Percentiles rank a stretch among this genome's conserved stretches.
phyloP scores from a whole-genome alignment of 2,888 invertebrate genomes.

The Heliconius ismenius region DNA sequence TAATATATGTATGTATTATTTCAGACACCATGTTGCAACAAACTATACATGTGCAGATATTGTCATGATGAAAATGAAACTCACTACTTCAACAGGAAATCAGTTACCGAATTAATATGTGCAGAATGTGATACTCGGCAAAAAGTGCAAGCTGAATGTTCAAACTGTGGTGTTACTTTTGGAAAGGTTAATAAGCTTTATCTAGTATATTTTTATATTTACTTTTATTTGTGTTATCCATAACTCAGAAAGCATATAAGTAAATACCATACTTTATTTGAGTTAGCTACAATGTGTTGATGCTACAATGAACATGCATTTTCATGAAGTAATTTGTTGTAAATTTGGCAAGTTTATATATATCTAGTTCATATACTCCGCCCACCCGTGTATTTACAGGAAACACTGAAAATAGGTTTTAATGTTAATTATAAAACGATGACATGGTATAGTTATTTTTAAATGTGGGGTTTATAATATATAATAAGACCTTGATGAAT shows the following conservation, averaged over 20 bases:
- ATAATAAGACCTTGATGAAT: too few species aligned
- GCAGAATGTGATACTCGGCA: conserved; percentile 90
- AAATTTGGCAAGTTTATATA: conserved; percentile 85
- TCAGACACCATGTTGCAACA: conserved; percentile 94
- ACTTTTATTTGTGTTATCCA: background rate
- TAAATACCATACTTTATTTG: too few species aligned
- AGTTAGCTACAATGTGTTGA: too few species aligned
- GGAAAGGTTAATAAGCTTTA: conserved; percentile 81
- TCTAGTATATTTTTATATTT: background rate
- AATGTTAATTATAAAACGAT: background rate
- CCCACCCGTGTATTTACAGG: conserved; percentile 22
- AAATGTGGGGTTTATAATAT: background rate
- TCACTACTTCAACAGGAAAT: conserved; percentile 91
- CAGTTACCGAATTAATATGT: conserved; percentile 91
- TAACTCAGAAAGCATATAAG: too few species aligned
- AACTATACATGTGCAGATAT: conserved; percentile 93
- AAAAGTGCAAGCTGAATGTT: conserved; percentile 89
- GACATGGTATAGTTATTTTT: background rate
- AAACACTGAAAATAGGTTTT: conserved; percentile 4
- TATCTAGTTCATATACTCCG: conserved; percentile 6
- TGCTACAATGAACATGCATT: too few species aligned
- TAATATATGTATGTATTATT: conserved; percentile 49
- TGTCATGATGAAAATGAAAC: conserved; percentile 94
- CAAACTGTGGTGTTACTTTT: conserved; percentile 88
- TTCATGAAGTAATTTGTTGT: background rate